phyloP scores from a whole-genome alignment of 1,140 invertebrate species.

The Drosophila trapezifrons region DNA sequence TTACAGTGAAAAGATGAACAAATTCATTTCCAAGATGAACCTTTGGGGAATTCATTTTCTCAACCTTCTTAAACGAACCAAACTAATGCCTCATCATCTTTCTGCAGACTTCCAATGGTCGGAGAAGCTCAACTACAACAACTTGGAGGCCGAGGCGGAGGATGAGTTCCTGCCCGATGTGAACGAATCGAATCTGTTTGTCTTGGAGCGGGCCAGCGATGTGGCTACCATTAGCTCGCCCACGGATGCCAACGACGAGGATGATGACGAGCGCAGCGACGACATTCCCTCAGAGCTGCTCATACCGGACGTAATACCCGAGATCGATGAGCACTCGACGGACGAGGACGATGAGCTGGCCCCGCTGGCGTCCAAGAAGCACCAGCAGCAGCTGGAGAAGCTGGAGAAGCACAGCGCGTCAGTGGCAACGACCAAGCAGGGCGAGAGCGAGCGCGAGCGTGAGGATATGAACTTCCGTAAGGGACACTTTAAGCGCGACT shows the following conservation, averaged over 20 bases:
- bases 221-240: constrained; percentile 74
- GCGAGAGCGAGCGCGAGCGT: neutral
- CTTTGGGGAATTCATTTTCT: neutral
- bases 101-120: constrained; percentile 68
- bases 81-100: neutral
- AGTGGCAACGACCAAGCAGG: constrained; percentile 3
- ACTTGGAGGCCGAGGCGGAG: constrained; percentile 65
- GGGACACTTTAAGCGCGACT: constrained; percentile 79
- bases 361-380: constrained; percentile 43
- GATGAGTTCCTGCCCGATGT: constrained; percentile 82
- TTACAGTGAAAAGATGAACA: no score
- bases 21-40: no score
- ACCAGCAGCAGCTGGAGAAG: constrained; percentile 13
- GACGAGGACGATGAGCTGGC: constrained; percentile 79
- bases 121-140: constrained; percentile 65
- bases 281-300: constrained; percentile 80
- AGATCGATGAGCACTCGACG: constrained; percentile 81
- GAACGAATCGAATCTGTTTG: constrained; percentile 78
- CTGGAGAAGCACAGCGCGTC: neutral
- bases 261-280: constrained; percentile 79
- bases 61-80: neutral
- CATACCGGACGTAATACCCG: constrained; percentile 80
- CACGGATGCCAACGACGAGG: constrained; percentile 59
- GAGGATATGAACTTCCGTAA: constrained; percentile 72
- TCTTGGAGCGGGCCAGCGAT: constrained; percentile 77